Evolutionary conservation across 2,888 invertebrate species (phyloP).

Genomic region (Brassicogethes aeneus): DNA sequence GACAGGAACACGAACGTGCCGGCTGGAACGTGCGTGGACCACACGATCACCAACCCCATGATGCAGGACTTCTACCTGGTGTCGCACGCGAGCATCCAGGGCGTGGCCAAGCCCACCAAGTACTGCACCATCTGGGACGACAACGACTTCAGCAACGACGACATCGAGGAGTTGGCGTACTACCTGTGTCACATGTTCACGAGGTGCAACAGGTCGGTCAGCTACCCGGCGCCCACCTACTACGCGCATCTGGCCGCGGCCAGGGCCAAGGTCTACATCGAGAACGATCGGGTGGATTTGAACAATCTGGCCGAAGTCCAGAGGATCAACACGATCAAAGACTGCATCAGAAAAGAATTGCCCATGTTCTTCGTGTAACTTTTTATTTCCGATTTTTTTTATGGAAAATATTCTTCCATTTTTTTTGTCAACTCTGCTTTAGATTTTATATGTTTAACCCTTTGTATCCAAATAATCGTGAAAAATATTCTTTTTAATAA

Average conservation of each 20-base stretch:
- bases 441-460: too few relatives aligned
- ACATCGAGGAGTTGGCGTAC: conserved; percentile 70
- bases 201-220: conserved; percentile 74
- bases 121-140: conserved; percentile 82
- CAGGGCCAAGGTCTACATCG: conserved; percentile 48
- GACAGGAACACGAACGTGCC: conserved; percentile 54
- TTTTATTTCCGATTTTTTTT: not conserved
- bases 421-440: too few relatives aligned
- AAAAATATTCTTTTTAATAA: not conserved
- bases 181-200: conserved; percentile 80
- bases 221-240: conserved; percentile 82
- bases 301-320: conserved; percentile 45
- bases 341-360: conserved; percentile 45
- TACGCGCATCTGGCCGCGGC: conserved; percentile 81
- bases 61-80: conserved; percentile 81
- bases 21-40: conserved; percentile 62
- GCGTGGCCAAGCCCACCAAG: conserved; percentile 78
- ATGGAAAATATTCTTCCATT: conserved; percentile 1
- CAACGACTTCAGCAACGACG: conserved; percentile 57
- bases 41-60: conserved; percentile 73
- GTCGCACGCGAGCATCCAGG: conserved; percentile 63
- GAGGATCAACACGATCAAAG: conserved; percentile 43
- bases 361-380: conserved; percentile 66
- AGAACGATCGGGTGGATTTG: conserved; percentile 38
- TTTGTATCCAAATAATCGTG: not conserved